phyloP scores from a whole-genome alignment of 2,113 vertebrate species.

The Nettapus auritus region DNA sequence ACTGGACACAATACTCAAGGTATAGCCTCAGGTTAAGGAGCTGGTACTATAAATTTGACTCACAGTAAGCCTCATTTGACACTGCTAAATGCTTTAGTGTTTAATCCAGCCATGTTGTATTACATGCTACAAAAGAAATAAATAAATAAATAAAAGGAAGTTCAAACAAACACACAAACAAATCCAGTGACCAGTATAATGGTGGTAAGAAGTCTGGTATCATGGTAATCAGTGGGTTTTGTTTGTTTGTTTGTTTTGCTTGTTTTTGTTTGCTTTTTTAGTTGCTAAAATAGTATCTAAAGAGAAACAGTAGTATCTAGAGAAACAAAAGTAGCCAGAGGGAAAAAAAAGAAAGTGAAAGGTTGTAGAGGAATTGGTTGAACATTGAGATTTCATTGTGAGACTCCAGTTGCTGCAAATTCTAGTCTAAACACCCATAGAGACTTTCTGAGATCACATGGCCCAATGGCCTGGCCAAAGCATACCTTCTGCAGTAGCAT shows the following conservation, averaged over 20 bases:
- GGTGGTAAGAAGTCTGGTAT: neutral
- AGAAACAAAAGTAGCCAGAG: neutral
- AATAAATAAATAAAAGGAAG: neutral
- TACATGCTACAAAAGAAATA: neutral
- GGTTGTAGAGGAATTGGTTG: neutral
- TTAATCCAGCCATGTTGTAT: neutral
- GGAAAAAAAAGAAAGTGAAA: neutral
- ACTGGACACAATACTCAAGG: too few species aligned
- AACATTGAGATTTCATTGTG: neutral
- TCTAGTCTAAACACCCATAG: too few species aligned
- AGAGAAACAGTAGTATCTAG: neutral
- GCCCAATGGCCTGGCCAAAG: neutral
- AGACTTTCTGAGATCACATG: neutral
- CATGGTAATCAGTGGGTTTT: neutral
- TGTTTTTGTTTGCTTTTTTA: neutral
- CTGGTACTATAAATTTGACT: neutral
- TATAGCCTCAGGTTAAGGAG: too few species aligned
- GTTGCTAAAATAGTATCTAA: neutral
- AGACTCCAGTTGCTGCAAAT: neutral
- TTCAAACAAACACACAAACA: neutral
- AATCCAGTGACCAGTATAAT: neutral
- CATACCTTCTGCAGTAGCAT: neutral
- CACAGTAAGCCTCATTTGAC: neutral
- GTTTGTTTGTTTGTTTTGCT: neutral
- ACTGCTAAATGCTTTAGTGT: neutral